Evolutionary conservation across 2,113 vertebrate genomes (phyloP), one percentile per base, ranked within the genome.

Genomic region (Aspidoscelis tigris): DNA sequence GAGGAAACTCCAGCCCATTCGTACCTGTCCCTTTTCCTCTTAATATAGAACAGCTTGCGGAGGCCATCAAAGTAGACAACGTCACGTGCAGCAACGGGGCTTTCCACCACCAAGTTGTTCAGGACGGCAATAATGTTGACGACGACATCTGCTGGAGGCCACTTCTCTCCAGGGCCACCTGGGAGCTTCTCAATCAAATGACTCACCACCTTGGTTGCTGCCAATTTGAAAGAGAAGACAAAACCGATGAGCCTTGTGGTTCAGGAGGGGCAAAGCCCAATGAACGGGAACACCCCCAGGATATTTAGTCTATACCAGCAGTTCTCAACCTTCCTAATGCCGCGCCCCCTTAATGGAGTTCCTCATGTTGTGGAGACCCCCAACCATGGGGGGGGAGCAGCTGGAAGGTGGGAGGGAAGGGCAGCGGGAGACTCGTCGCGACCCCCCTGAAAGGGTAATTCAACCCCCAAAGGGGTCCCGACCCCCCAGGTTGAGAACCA

Each of bases 31-130:
- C 96, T 96, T 55, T 96, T 97, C 26, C 93, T 96, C 94, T 99
- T 99, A 94, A 99, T 97, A 93, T 95, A 97, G 92, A 98, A 91
- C 73, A 99, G 96, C 88, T 99, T 99, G 39, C 95, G 96, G n/a
- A 99, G 92, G 66, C 98, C 98, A 0, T 99, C 97, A 0, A 98
- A 98, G 94, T 96, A 98, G n/a, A 97, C 95, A 4, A 99, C 95
- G 89, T 99, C 98, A 0, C 97, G 96, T 65, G 98, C 97, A 0
- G 98, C 98, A 6, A 97, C 78, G 26, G 97, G 97, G 41, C 97
- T 98, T 87, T 95, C 96, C 84, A 97, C 95, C 79, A 98, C 97
- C 93, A 99, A 94, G 92, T 98, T 97, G 91, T 99, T 99, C 89
- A 99, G 97, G 33, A 97, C 93, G 0, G 97, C 98, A 0, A 98